These are phyloP conservation scores for Ciconia stormi DNA, from an alignment of 2,113 vertebrate genomes.

Conservation along the genomic window DNA sequence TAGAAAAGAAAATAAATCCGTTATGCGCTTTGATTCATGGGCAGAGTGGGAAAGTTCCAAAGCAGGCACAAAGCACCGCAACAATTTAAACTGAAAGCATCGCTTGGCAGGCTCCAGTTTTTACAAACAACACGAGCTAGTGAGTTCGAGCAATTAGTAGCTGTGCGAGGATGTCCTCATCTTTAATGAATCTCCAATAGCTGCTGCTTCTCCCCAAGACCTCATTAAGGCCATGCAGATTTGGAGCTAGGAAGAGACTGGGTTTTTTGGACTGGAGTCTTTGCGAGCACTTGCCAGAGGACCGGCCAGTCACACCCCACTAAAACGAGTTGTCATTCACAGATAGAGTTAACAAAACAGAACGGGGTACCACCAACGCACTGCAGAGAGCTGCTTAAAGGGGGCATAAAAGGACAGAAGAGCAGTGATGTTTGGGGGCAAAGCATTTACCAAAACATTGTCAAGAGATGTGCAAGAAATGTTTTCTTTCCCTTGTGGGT, in stretches of 20 bases:
- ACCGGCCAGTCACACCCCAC: background rate
- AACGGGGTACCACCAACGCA: background rate
- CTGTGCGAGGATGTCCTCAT: background rate
- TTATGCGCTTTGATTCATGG: background rate
- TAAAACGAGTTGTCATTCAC: background rate
- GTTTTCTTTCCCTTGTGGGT: background rate
- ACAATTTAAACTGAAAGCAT: slow-evolving; percentile 4
- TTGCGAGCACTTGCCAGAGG: background rate
- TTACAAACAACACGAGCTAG: background rate
- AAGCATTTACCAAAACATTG: background rate
- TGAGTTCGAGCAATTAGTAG: slow-evolving; percentile 30
- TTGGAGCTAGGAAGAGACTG: background rate
- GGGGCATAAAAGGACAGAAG: background rate
- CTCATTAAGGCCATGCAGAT: slow-evolving; percentile 16
- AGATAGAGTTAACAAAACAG: background rate
- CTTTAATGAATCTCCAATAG: slow-evolving; percentile 22
- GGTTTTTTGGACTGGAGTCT: background rate
- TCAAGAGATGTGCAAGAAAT: background rate
- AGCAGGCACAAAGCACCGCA: background rate
- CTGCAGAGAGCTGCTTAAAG: background rate
- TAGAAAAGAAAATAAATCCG: background rate
- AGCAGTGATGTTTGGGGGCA: background rate
- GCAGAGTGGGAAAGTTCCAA: background rate
- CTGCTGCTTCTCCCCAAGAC: background rate
- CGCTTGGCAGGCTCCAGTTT: background rate